Evolutionary conservation across 2,797 vertebrate genomes (phyloP).

Genomic region (Leptatherina wallacei): DNA sequence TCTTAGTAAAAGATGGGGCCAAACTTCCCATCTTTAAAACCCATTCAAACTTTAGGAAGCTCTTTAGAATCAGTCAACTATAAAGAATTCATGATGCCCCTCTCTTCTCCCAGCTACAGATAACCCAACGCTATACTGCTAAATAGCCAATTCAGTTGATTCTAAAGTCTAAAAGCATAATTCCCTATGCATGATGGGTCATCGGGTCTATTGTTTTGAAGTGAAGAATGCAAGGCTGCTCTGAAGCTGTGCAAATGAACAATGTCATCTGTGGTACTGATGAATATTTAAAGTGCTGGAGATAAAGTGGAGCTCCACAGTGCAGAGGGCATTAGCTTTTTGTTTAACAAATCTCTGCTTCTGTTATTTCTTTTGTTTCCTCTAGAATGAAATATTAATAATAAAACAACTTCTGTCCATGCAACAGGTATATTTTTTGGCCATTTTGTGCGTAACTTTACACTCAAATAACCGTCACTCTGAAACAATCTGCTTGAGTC

Average conservation of each 20-base stretch:
- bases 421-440: constrained; percentile 43
- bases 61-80: constrained; percentile 39
- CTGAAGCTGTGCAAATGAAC: constrained; percentile 64
- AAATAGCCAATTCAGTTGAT: constrained; percentile 56
- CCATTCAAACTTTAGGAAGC: constrained; percentile 38
- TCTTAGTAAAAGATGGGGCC: constrained; percentile 26
- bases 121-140: constrained; percentile 29
- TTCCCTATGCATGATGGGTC: constrained; percentile 75
- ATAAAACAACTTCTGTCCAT: constrained; percentile 56
- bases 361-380: constrained; percentile 64
- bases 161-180: constrained; percentile 78
- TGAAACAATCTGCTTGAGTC: constrained; percentile 28
- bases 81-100: constrained; percentile 73
- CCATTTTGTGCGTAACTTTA: constrained; percentile 38
- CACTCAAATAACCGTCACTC: constrained; percentile 36
- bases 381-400: constrained; percentile 79
- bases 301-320: constrained; percentile 63
- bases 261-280: constrained; percentile 67
- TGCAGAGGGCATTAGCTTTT: constrained; percentile 48
- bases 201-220: constrained; percentile 71
- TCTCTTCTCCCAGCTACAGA: constrained; percentile 49
- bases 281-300: constrained; percentile 82
- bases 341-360: constrained; percentile 63
- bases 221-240: constrained; percentile 52
- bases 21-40: constrained; percentile 35